Percentiles rank a stretch among this genome's conserved stretches.
Evolutionary conservation across 2,113 vertebrate species (phyloP).

Genomic region (Sigmodon hispidus): DNA sequence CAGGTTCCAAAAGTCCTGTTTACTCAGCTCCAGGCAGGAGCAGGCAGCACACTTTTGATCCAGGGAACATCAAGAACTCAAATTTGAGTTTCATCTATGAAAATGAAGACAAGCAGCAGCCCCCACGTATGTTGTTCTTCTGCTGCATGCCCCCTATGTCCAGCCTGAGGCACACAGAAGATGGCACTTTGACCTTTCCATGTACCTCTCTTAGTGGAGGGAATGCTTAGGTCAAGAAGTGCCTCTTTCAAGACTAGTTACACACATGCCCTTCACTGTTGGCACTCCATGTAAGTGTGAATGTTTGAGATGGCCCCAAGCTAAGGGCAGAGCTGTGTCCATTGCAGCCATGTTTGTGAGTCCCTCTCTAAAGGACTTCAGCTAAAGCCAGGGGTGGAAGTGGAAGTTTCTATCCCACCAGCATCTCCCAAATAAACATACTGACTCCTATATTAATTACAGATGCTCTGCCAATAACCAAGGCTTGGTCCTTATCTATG

Average conservation of each 20-base stretch:
- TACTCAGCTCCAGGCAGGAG: slow-evolving; percentile 39
- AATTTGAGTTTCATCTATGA: slow-evolving; percentile 62
- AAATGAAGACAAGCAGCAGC: slow-evolving; percentile 42
- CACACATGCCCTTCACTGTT: fast-evolving
- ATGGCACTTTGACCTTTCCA: neutral
- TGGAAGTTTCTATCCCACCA: too few relatives aligned
- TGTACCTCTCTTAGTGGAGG: neutral
- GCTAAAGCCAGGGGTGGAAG: neutral
- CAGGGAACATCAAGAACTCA: slow-evolving; percentile 3
- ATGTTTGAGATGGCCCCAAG: neutral
- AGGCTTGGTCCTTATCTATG: too few relatives aligned
- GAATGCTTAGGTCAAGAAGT: neutral
- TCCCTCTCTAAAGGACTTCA: neutral
- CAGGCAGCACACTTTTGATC: slow-evolving; percentile 46
- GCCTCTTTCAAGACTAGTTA: neutral
- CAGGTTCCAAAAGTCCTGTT: slow-evolving; percentile 41
- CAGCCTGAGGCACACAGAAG: neutral
- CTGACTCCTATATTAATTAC: too few relatives aligned
- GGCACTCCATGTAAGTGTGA: fast-evolving
- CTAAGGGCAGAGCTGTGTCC: neutral
- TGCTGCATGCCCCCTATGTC: neutral
- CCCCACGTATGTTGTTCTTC: neutral
- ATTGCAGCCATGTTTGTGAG: too few relatives aligned
- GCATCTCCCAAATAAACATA: too few relatives aligned
- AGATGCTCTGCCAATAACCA: too few relatives aligned